A percentile compares a stretch with the other conserved stretches of the same genome.
Evolutionary conservation across 2,113 vertebrate species (phyloP).

Genomic region (Hiodon tergisus): DNA sequence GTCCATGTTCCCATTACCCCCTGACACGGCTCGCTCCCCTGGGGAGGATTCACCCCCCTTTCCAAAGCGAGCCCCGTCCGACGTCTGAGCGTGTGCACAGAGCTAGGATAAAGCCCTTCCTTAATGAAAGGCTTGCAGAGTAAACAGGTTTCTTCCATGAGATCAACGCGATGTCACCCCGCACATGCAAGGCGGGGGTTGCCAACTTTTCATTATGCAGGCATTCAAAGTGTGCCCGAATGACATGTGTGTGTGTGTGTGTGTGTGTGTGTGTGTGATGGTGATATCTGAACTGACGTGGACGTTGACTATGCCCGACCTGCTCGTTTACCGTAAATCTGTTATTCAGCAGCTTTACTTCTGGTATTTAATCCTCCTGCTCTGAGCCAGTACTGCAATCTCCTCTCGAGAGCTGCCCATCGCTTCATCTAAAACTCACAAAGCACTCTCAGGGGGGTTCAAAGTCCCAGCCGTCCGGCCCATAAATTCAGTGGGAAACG

Average conservation of each 20-base stretch:
- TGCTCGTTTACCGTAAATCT: background rate
- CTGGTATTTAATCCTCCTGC: background rate
- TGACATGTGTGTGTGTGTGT: too few species aligned
- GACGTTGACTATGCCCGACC: background rate
- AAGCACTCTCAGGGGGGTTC: background rate
- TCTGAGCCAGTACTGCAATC: background rate
- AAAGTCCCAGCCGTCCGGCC: background rate
- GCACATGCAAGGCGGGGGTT: too few species aligned
- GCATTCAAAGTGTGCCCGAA: too few species aligned
- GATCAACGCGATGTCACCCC: too few species aligned
- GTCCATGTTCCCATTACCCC: conserved; percentile 1
- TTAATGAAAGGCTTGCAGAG: too few species aligned
- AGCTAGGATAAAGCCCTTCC: too few species aligned
- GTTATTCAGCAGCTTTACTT: background rate
- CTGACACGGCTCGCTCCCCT: background rate
- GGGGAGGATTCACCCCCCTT: background rate
- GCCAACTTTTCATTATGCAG: too few species aligned
- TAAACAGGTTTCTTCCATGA: too few species aligned
- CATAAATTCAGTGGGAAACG: background rate
- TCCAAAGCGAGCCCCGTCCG: too few species aligned
- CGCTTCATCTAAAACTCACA: background rate
- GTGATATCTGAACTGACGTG: too few species aligned
- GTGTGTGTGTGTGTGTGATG: too few species aligned
- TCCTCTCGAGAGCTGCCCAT: background rate
- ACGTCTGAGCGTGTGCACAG: too few species aligned